Evolutionary conservation across 2,888 invertebrate species (phyloP).

Genomic region (Acanthococcus lagerstroemiae): DNA sequence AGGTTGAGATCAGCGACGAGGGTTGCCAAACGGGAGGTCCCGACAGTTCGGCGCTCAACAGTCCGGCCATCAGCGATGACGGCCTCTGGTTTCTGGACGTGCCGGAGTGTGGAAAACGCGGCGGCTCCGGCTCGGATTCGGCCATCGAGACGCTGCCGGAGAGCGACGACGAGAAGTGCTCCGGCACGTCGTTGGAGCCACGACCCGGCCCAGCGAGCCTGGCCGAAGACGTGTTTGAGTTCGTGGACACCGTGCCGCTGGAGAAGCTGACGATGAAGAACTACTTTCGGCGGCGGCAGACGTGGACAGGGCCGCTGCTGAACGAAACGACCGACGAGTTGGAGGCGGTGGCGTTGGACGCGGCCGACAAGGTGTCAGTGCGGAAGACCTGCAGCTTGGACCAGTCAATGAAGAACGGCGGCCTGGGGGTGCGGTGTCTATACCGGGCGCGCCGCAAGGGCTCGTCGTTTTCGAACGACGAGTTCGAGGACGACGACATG

Average conservation of each 20-base stretch:
- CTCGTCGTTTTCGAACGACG: constrained; percentile 14
- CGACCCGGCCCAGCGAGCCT: not conserved
- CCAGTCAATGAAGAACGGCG: not conserved
- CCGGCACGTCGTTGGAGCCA: too few relatives aligned
- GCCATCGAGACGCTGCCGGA: constrained; percentile 25
- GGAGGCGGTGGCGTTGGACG: not conserved
- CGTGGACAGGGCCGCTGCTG: constrained; percentile 23
- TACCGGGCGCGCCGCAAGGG: not conserved
- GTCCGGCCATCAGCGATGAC: constrained; percentile 31
- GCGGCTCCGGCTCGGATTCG: constrained; percentile 8
- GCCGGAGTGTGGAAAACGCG: not conserved
- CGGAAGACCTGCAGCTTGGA: constrained; percentile 24
- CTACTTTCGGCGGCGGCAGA: constrained; percentile 3
- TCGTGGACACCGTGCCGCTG: not conserved
- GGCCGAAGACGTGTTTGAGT: not conserved
- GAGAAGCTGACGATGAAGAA: not conserved
- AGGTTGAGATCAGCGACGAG: not conserved
- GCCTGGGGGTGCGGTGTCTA: not conserved
- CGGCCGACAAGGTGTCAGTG: not conserved
- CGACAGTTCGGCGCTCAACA: not conserved
- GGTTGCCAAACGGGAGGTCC: not conserved
- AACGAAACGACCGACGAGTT: not conserved
- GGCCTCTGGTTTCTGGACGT: constrained; percentile 23
- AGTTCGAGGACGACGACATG: constrained; percentile 37
- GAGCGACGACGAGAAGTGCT: constrained; percentile 17